These are phyloP conservation scores for Sceloporus undulatus DNA, from an alignment of 2,113 vertebrate genomes.

Conservation along the genomic window DNA sequence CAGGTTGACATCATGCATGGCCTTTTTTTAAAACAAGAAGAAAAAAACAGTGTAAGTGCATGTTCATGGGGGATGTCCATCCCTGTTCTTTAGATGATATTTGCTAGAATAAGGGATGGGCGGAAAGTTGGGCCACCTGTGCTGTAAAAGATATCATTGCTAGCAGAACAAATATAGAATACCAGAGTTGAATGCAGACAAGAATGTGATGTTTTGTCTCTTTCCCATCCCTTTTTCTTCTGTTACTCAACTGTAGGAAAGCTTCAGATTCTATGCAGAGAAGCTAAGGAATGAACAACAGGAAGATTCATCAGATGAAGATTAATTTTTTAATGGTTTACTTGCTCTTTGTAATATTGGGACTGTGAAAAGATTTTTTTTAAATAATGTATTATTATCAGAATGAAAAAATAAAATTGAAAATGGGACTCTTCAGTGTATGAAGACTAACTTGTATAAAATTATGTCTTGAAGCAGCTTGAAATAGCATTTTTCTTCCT, in stretches of 20 bases:
- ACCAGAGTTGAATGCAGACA: slow-evolving; percentile 33
- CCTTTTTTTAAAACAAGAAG: background rate
- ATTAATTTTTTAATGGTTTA: slow-evolving; percentile 39
- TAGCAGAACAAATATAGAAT: slow-evolving; percentile 27
- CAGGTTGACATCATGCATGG: background rate
- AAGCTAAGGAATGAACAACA: slow-evolving; percentile 74
- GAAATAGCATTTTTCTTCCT: slow-evolving; percentile 29
- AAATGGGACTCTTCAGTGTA: slow-evolving; percentile 23
- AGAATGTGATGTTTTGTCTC: slow-evolving; percentile 54
- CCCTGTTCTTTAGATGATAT: background rate
- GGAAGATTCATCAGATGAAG: slow-evolving; percentile 49
- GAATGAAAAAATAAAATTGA: slow-evolving; percentile 46
- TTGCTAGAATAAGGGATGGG: too few relatives aligned
- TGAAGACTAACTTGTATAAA: slow-evolving; percentile 27
- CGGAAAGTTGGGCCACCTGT: too few relatives aligned
- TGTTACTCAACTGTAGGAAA: slow-evolving; percentile 79
- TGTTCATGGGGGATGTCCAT: background rate
- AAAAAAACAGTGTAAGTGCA: background rate
- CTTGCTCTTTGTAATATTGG: slow-evolving; percentile 57
- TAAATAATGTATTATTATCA: slow-evolving; percentile 40
- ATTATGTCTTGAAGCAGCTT: slow-evolving; percentile 14
- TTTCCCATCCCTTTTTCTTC: slow-evolving; percentile 17
- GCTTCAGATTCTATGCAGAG: slow-evolving; percentile 85
- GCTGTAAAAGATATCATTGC: background rate
- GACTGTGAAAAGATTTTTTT: slow-evolving; percentile 54